phyloP scores from a whole-genome alignment of 2,113 vertebrate genomes.

The Percina caprodes region DNA sequence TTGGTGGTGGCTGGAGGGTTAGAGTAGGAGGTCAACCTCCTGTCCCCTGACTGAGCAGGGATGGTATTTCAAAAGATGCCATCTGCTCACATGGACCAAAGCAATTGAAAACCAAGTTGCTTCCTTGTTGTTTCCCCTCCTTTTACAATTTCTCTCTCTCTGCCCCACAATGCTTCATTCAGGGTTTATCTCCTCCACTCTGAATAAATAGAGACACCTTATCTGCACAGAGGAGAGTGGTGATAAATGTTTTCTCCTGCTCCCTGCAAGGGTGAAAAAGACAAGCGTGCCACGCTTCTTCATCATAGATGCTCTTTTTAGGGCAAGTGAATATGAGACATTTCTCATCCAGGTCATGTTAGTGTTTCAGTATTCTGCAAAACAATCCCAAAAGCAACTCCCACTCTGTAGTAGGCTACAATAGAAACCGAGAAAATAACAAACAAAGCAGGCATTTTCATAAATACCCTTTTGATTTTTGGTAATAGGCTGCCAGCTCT shows the following conservation, averaged over 20 bases:
- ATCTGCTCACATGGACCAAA: slow-evolving; percentile 76
- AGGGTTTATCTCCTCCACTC: slow-evolving; percentile 74
- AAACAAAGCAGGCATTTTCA: slow-evolving; percentile 56
- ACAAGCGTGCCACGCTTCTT: slow-evolving; percentile 65
- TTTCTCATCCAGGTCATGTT: slow-evolving; percentile 70
- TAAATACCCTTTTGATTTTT: neutral
- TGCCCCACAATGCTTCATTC: slow-evolving; percentile 74
- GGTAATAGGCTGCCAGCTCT: slow-evolving; percentile 30
- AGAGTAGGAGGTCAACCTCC: slow-evolving; percentile 58
- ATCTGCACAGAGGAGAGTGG: slow-evolving; percentile 72
- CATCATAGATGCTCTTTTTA: slow-evolving; percentile 68
- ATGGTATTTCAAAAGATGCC: slow-evolving; percentile 68
- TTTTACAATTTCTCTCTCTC: slow-evolving; percentile 25
- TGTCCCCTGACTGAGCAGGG: slow-evolving; percentile 49
- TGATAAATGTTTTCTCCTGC: slow-evolving; percentile 77
- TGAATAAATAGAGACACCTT: slow-evolving; percentile 83
- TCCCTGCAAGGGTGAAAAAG: slow-evolving; percentile 72
- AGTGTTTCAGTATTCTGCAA: slow-evolving; percentile 46
- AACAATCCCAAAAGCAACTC: slow-evolving; percentile 60
- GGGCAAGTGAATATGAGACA: slow-evolving; percentile 52
- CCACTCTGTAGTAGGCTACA: slow-evolving; percentile 15
- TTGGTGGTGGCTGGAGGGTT: slow-evolving; percentile 53
- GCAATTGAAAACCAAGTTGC: slow-evolving; percentile 63
- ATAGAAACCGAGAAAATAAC: slow-evolving; percentile 14
- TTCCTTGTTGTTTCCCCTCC: slow-evolving; percentile 23